Evolutionary conservation across 2,797 vertebrate species (phyloP).

Genomic region (Cyclopterus lumpus): DNA sequence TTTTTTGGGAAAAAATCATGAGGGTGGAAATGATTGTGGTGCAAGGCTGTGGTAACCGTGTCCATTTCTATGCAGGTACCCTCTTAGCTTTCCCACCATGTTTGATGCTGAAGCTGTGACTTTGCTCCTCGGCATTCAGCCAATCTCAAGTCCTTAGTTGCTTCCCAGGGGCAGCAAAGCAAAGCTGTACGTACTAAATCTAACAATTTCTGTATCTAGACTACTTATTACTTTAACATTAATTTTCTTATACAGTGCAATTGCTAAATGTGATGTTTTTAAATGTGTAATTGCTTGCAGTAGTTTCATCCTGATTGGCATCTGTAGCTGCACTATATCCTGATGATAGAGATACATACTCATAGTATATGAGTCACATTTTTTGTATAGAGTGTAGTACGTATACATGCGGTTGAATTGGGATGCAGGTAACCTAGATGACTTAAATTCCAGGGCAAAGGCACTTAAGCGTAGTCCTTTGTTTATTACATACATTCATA

Average conservation of each 20-base stretch:
- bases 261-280: background rate
- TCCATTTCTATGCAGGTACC: slow-evolving; percentile 25
- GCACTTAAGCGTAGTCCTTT: background rate
- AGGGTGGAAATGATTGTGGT: slow-evolving; percentile 19
- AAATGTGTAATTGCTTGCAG: background rate
- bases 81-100: slow-evolving; percentile 4
- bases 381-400: slow-evolving; percentile 1
- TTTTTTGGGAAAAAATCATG: slow-evolving; percentile 65
- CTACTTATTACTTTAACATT: background rate
- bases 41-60: slow-evolving; percentile 11
- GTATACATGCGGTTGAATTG: background rate
- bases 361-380: slow-evolving; percentile 9
- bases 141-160: background rate
- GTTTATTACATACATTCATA: slow-evolving; percentile 9
- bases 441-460: slow-evolving; percentile 23
- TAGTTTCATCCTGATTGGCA: slow-evolving; percentile 12
- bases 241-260: background rate
- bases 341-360: slow-evolving; percentile 3
- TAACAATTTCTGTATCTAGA: background rate
- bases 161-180: background rate
- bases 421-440: slow-evolving; percentile 3
- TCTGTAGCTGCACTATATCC: slow-evolving; percentile 21
- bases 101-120: slow-evolving; percentile 13
- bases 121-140: background rate
- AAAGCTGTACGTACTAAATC: background rate